phyloP scores from a whole-genome alignment of 2,888 invertebrate genomes.

The Beris morrisii region DNA sequence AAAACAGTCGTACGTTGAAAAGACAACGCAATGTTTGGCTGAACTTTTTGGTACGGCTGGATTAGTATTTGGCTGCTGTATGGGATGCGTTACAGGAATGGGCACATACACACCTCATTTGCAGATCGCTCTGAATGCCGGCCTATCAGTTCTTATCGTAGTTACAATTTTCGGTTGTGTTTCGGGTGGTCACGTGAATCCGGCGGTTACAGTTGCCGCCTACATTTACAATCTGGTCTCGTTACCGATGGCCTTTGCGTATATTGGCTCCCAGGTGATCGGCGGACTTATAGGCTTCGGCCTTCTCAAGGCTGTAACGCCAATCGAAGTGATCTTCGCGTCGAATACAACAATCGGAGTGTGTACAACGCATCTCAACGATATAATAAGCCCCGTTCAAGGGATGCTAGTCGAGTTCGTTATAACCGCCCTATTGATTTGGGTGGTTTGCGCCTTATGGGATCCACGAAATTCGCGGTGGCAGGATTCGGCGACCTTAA shows the following conservation, averaged over 20 bases:
- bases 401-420: slow-evolving; percentile 66
- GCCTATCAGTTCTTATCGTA: slow-evolving; percentile 68
- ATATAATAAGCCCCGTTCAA: slow-evolving; percentile 57
- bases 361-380: slow-evolving; percentile 64
- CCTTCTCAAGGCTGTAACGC: slow-evolving; percentile 63
- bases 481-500: slow-evolving; percentile 67
- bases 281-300: slow-evolving; percentile 73
- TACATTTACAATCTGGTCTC: slow-evolving; percentile 53
- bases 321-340: slow-evolving; percentile 45
- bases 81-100: slow-evolving; percentile 60
- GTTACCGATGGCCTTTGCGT: slow-evolving; percentile 60
- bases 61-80: slow-evolving; percentile 72
- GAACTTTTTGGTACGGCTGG: slow-evolving; percentile 71
- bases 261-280: slow-evolving; percentile 65
- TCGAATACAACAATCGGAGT: slow-evolving; percentile 56
- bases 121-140: slow-evolving; percentile 59
- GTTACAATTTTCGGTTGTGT: slow-evolving; percentile 76
- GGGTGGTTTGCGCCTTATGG: slow-evolving; percentile 73
- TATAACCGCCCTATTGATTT: slow-evolving; percentile 65
- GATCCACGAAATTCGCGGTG: slow-evolving; percentile 70
- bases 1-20: slow-evolving; percentile 45
- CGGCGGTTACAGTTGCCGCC: slow-evolving; percentile 71
- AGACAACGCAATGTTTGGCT: slow-evolving; percentile 58
- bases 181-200: slow-evolving; percentile 78
- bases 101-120: slow-evolving; percentile 50